Conservation (phyloP, 2,113 vertebrate species). For the Protomyctophum bolini region DNA sequence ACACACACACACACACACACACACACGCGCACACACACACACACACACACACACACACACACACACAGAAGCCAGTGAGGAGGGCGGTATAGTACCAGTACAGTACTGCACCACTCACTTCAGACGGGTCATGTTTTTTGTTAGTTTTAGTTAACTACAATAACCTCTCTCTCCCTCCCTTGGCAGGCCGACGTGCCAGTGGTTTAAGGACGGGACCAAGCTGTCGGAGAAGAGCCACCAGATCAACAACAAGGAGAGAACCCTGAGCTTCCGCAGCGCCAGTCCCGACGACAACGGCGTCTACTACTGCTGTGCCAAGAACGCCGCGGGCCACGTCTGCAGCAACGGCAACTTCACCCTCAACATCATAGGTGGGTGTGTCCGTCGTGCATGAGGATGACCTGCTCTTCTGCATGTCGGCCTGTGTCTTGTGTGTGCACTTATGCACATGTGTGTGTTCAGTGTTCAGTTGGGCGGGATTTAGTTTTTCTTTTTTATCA, state of each 20-base stretch:
- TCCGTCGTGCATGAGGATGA: neutral
- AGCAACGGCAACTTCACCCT: conserved; percentile 91
- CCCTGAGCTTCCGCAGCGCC: conserved; percentile 83
- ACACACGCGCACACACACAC: too few species aligned
- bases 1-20: too few species aligned
- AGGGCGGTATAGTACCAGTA: too few species aligned
- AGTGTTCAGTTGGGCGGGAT: too few species aligned
- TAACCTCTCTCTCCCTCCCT: neutral
- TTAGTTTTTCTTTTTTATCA: too few species aligned
- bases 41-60: too few species aligned
- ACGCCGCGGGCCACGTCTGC: conserved; percentile 85
- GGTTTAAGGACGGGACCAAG: conserved; percentile 85
- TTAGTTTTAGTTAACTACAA: too few species aligned
- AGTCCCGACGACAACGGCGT: conserved; percentile 86
- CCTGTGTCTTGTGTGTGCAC: neutral
- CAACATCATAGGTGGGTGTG: conserved; percentile 86
- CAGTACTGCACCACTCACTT: too few species aligned
- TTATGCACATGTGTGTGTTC: neutral
- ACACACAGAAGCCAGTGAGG: too few species aligned
- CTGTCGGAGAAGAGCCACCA: conserved; percentile 82
- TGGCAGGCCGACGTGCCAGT: conserved; percentile 88
- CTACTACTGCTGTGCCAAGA: conserved; percentile 93
- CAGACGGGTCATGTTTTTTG: too few species aligned
- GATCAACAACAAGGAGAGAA: conserved; percentile 90
- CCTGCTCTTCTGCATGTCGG: neutral